Percentiles rank a stretch among this genome's conserved stretches.
Evolutionary conservation across 2,888 invertebrate genomes (phyloP).

Genomic region (Xanthostigma xanthostigma): DNA sequence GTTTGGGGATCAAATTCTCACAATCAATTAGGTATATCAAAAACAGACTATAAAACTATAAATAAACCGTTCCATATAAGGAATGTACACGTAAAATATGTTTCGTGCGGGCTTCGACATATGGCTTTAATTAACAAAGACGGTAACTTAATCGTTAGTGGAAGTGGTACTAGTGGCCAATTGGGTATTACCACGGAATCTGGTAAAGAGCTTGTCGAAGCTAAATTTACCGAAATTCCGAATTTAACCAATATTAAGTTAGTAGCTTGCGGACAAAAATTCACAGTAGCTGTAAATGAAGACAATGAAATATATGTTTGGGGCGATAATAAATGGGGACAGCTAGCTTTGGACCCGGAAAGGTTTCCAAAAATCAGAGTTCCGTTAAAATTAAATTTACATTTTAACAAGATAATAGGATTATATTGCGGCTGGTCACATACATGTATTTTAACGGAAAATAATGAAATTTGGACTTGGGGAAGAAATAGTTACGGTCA

Average conservation of each 20-base stretch:
- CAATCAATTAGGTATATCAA: constrained; percentile 57
- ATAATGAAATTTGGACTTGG: constrained; percentile 54
- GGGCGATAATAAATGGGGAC: constrained; percentile 77
- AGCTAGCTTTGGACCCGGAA: constrained; percentile 44
- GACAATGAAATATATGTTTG: constrained; percentile 51
- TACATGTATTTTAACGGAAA: constrained; percentile 44
- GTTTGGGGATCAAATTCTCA: constrained; percentile 74
- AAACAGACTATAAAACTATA: constrained; percentile 23
- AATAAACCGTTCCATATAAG: constrained; percentile 15
- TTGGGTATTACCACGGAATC: constrained; percentile 36
- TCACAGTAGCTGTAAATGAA: constrained; percentile 44
- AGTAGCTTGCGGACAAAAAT: constrained; percentile 69
- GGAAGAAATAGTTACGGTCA: constrained; percentile 73
- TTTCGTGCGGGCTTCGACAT: constrained; percentile 56
- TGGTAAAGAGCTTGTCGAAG: constrained; percentile 24
- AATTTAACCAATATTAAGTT: constrained; percentile 39
- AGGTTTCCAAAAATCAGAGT: constrained; percentile 34
- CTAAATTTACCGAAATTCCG: constrained; percentile 36
- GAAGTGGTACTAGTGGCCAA: constrained; percentile 52
- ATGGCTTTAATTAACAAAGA: constrained; percentile 46
- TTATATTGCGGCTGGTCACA: constrained; percentile 70
- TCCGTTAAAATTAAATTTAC: constrained; percentile 38
- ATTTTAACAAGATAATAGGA: constrained; percentile 25
- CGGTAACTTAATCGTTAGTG: constrained; percentile 45
- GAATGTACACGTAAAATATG: constrained; percentile 32